Evolutionary conservation across 2,888 invertebrate genomes (phyloP).

Genomic region (Oscheius sp.): DNA sequence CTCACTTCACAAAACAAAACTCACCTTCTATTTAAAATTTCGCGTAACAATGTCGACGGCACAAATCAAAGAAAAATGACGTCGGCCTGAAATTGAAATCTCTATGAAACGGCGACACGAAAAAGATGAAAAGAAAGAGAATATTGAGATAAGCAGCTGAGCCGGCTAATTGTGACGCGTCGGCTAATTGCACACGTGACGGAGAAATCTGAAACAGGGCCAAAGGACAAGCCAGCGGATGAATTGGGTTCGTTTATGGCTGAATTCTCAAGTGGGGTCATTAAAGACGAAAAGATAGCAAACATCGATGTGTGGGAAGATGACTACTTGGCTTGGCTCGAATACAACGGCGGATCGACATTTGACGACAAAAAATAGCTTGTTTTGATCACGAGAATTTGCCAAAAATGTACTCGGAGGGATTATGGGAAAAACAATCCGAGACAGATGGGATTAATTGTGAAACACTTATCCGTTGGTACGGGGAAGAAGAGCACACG

Average conservation of each 20-base stretch:
- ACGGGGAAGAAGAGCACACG: neutral
- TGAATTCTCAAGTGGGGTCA: constrained; percentile 21
- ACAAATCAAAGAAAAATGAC: constrained; percentile 5
- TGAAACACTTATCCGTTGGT: neutral
- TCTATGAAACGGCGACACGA: neutral
- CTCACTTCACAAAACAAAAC: neutral
- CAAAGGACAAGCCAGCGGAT: neutral
- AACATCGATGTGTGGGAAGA: constrained; percentile 2
- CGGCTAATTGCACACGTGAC: constrained; percentile 5
- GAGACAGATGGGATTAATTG: neutral
- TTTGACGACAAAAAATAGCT: too few relatives aligned
- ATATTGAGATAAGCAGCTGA: neutral
- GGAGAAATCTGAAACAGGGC: neutral
- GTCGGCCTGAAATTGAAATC: constrained; percentile 9
- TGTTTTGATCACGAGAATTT: too few relatives aligned
- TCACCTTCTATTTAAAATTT: neutral
- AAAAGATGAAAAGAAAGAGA: neutral
- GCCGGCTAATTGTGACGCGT: neutral
- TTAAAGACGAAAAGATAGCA: constrained; percentile 1
- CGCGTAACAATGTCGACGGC: neutral
- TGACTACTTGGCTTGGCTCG: neutral
- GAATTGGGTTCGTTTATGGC: constrained; percentile 15
- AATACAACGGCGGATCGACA: too few relatives aligned
- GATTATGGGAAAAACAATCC: neutral
- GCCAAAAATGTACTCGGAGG: neutral